phyloP scores from a whole-genome alignment of 2,113 vertebrate species.

The Sapajus apella region DNA sequence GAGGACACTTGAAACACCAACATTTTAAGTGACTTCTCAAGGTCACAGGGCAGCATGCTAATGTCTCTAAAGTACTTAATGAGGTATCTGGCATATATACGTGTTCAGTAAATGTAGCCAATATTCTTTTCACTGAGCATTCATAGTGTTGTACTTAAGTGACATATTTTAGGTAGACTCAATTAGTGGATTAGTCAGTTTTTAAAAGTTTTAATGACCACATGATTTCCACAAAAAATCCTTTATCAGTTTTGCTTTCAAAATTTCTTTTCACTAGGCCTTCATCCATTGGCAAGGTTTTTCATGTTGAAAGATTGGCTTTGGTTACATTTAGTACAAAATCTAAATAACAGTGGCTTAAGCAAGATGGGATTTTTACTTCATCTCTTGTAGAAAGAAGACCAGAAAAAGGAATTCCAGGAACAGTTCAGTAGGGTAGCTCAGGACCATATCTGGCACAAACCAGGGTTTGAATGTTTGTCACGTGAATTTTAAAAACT shows the following conservation, averaged over 20 bases:
- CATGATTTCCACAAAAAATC: not conserved
- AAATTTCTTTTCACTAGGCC: not conserved
- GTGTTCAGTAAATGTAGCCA: not conserved
- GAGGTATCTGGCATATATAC: not conserved
- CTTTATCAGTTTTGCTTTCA: not conserved
- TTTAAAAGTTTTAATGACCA: not conserved
- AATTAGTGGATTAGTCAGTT: not conserved
- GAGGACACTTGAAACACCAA: not conserved
- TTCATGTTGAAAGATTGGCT: not conserved
- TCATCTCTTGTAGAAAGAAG: not conserved
- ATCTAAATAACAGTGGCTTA: not conserved
- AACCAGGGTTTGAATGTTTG: no score
- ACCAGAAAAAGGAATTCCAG: not conserved
- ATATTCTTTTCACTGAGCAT: not conserved
- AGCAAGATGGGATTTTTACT: not conserved
- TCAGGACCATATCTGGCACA: no score
- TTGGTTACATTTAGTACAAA: slow-evolving; percentile 32
- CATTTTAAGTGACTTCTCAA: not conserved
- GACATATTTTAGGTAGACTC: not conserved
- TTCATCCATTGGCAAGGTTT: not conserved
- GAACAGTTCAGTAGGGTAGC: no score
- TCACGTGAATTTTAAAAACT: no score
- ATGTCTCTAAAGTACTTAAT: not conserved
- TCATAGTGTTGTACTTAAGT: not conserved
- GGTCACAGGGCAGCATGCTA: not conserved